Evolutionary conservation across 2,113 vertebrate genomes (phyloP).

Genomic region (Saccopteryx leptura): DNA sequence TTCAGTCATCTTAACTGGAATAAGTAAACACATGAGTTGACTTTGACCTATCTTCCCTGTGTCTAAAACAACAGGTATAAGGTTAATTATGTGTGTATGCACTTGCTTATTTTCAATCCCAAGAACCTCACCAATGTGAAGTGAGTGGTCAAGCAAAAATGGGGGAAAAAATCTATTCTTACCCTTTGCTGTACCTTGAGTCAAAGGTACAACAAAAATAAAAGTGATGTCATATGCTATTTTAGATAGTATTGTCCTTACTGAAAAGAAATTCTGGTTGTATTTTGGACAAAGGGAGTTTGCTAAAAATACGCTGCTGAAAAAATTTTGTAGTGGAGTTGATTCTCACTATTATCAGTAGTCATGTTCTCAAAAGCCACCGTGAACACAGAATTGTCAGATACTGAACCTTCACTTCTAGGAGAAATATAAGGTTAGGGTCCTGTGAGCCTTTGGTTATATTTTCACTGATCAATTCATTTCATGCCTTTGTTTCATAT

Average conservation of each 20-base stretch:
- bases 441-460: neutral
- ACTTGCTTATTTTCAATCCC: neutral
- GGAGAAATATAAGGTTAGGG: neutral
- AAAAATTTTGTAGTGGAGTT: neutral
- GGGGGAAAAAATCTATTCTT: neutral
- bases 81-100: too few species aligned
- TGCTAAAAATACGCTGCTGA: neutral
- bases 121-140: neutral
- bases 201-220: neutral
- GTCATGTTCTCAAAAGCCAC: neutral
- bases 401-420: neutral
- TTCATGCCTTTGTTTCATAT: neutral
- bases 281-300: neutral
- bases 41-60: neutral
- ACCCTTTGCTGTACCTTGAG: neutral
- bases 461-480: neutral
- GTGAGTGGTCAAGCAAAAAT: neutral
- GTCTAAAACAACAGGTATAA: neutral
- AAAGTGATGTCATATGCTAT: neutral
- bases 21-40: neutral
- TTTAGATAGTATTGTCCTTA: neutral
- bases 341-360: too few species aligned
- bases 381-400: rapidly evolving
- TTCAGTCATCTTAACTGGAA: neutral
- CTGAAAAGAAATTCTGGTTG: neutral